Percentiles rank a stretch among this genome's conserved stretches.
Conservation (phyloP, 2,888 invertebrate species). For the Uloborus plumipes region DNA sequence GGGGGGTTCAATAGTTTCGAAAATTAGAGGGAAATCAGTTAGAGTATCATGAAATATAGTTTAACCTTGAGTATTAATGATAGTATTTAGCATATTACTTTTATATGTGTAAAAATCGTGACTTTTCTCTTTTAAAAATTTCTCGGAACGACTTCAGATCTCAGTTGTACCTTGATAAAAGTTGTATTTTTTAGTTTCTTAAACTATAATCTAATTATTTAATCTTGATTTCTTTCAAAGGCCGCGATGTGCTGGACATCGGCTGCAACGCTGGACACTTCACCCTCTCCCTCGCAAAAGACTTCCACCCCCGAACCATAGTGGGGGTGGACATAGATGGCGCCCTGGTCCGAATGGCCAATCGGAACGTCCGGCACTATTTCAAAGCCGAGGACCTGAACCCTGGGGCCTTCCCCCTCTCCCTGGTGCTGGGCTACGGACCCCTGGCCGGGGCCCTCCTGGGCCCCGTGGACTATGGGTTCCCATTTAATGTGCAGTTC, state of each 20-base stretch:
- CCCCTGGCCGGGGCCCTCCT: conserved; percentile 73
- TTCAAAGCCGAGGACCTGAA: conserved; percentile 64
- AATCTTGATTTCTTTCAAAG: conserved; percentile 72
- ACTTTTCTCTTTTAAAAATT: no score
- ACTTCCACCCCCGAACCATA: conserved; percentile 86
- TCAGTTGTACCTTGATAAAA: no score
- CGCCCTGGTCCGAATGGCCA: conserved; percentile 82
- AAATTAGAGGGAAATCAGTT: no score
- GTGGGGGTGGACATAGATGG: conserved; percentile 95
- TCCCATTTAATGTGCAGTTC: conserved; percentile 83
- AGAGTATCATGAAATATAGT: no score
- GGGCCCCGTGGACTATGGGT: conserved; percentile 71
- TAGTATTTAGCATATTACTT: no score
- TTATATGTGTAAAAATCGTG: no score
- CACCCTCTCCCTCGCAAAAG: conserved; percentile 89
- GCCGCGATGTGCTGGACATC: conserved; percentile 93
- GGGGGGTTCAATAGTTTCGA: no score
- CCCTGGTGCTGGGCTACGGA: conserved; percentile 89
- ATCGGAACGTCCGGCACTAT: conserved; percentile 77
- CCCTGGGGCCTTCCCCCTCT: conserved; percentile 80
- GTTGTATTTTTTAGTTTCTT: no score
- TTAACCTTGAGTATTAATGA: no score
- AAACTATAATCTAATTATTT: no score
- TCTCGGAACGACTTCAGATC: no score
- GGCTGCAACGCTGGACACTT: conserved; percentile 99